phyloP scores from a whole-genome alignment of 2,888 invertebrate species.

The Camptogramma bilineatum region DNA sequence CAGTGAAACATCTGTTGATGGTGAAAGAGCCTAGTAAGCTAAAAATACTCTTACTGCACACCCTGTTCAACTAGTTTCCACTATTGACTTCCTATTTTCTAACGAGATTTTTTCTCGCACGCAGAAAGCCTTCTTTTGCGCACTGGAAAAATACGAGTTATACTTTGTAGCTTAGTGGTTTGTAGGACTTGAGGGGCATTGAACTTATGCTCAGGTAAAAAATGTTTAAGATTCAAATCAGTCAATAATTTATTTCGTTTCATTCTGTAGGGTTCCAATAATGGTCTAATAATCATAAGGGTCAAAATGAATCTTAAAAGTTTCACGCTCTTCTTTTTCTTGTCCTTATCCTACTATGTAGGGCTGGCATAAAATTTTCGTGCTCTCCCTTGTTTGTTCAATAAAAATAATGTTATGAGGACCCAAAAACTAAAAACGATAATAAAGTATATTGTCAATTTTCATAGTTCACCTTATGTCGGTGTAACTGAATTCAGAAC shows the following conservation, averaged over 20 bases:
- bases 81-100: slow-evolving; percentile 81
- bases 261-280: background rate
- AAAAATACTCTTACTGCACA: slow-evolving; percentile 65
- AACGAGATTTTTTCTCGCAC: slow-evolving; percentile 73
- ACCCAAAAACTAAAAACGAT: too few species aligned
- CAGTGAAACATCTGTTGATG: slow-evolving; percentile 1
- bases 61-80: slow-evolving; percentile 68
- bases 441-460: too few species aligned
- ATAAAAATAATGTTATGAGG: too few species aligned
- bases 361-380: too few species aligned
- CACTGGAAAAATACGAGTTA: slow-evolving; percentile 62
- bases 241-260: background rate
- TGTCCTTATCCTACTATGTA: too few species aligned
- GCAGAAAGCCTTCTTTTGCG: slow-evolving; percentile 64
- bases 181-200: slow-evolving; percentile 13
- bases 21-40: slow-evolving; percentile 42
- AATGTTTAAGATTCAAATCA: background rate
- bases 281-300: too few species aligned
- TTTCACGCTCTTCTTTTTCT: too few species aligned
- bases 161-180: slow-evolving; percentile 23
- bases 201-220: background rate
- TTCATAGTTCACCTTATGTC: too few species aligned
- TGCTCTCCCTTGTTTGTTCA: too few species aligned
- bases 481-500: too few species aligned
- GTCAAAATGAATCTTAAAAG: too few species aligned